A percentile compares a stretch with the other conserved stretches of the same genome.
Evolutionary conservation across 2,888 invertebrate genomes (phyloP).

Genomic region (Epirrhoe alternata): DNA sequence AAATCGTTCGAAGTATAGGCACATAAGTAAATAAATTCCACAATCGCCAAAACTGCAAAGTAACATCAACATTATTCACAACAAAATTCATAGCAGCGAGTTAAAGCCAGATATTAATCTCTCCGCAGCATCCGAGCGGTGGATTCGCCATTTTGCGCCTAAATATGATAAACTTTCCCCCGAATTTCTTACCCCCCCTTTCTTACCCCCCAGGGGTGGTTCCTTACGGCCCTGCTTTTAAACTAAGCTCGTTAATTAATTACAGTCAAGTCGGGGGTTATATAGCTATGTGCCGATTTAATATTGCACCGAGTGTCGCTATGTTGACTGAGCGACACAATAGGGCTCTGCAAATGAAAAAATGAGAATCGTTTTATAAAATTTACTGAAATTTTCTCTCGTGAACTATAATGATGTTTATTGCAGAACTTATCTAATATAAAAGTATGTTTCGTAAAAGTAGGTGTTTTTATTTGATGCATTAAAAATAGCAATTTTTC

Average conservation of each 20-base stretch:
- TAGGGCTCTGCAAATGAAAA: slow-evolving; percentile 35
- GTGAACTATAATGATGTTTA: not conserved
- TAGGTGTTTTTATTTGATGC: too few relatives aligned
- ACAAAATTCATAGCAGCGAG: slow-evolving; percentile 81
- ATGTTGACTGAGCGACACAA: slow-evolving; percentile 43
- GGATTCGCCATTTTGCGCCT: slow-evolving; percentile 85
- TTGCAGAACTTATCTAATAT: not conserved
- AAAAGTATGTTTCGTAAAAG: not conserved
- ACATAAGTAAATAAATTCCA: slow-evolving; percentile 8
- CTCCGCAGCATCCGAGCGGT: slow-evolving; percentile 79
- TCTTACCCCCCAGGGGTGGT: slow-evolving; percentile 69
- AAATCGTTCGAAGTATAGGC: not conserved
- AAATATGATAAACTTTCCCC: slow-evolving; percentile 86
- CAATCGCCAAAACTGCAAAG: slow-evolving; percentile 65
- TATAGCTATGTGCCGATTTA: slow-evolving; percentile 81
- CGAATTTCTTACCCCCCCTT: slow-evolving; percentile 80
- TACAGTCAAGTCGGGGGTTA: slow-evolving; percentile 83
- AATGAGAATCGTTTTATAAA: slow-evolving; percentile 22
- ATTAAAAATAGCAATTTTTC: too few relatives aligned
- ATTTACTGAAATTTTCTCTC: slow-evolving; percentile 14
- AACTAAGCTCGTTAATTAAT: slow-evolving; percentile 87
- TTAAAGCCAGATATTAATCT: slow-evolving; percentile 85
- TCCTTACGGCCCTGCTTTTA: slow-evolving; percentile 85
- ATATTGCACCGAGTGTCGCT: slow-evolving; percentile 66
- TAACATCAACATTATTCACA: slow-evolving; percentile 76